Base-by-base conservation (phyloP, 1,140 invertebrate genomes). In the Drosophila kepulauana region DNA sequence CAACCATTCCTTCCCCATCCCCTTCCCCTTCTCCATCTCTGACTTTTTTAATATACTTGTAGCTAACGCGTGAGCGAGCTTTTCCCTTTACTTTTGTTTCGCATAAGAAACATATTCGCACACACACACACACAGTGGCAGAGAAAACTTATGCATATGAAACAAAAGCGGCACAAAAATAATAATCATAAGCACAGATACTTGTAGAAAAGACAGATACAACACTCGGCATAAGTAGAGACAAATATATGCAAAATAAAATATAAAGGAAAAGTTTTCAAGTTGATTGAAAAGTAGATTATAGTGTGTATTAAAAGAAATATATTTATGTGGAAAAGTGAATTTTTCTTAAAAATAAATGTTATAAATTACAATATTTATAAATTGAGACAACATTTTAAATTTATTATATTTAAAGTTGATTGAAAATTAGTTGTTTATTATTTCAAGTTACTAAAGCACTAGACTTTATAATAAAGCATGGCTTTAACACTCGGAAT, bases 11-110 rank as follows among this genome's bases (percentile, higher is more conserved):
- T 30, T 10, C 15, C n/a, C 56, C 28, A 0, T 20, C 2, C 20
- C 20, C 3, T 4, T 25, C 20, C 20, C 0, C 20, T 25, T 25
- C 20, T 0, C 3, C 20, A 25, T 46, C 16, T 11, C 16, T n/a
- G 38, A 52, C 49, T 66, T 89, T 82, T 87, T 87, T 84, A 72
- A 80, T 78, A 85, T 81, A 75, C 75, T 80, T 80, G 76, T 78
- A 78, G 63, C 46, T 56, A 75, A 78, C 69, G 78, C 72, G 54
- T 73, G 75, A 76, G 65, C 52, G 64, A 61, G 67, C 13, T 78
- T 80, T 70, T 61, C 66, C 66, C 69, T 89, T 81, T 89, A 87
- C 79, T 85, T 70, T 69, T 69, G 57, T 69, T 69, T 46, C 28
- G 3, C 30, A n/a, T 30, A 15, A 54, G 7, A 56, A n/a, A 57